phyloP scores from a whole-genome alignment of 1,140 invertebrate genomes.

The Trichoplusia ni region DNA sequence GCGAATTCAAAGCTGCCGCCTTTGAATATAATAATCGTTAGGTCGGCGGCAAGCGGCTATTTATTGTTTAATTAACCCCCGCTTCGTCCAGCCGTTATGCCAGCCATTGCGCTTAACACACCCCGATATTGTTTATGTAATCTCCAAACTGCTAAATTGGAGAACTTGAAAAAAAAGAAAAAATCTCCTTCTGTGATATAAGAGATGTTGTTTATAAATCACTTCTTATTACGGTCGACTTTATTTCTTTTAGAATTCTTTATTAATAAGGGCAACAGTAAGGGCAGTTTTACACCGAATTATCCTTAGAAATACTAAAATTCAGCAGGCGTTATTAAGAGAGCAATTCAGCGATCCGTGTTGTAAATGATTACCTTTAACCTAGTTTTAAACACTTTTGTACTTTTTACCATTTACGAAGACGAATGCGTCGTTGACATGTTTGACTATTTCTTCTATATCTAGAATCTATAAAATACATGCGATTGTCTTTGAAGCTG shows the following conservation, averaged over 20 bases:
- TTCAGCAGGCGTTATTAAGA: too few relatives aligned
- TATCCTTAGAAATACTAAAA: too few relatives aligned
- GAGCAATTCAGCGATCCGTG: too few relatives aligned
- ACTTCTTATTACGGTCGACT: background rate
- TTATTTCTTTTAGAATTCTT: background rate
- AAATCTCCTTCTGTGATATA: conserved; percentile 22
- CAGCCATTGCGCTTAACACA: conserved; percentile 47
- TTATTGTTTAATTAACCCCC: conserved; percentile 79
- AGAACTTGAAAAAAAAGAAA: conserved; percentile 58
- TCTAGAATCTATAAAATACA: too few relatives aligned
- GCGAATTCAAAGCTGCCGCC: conserved; percentile 75
- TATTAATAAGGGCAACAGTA: too few relatives aligned
- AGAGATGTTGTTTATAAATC: conserved; percentile 31
- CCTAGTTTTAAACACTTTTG: too few relatives aligned
- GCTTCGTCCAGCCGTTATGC: conserved; percentile 46
- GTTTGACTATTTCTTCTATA: too few relatives aligned
- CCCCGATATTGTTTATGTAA: conserved; percentile 66
- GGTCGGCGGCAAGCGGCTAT: conserved; percentile 54
- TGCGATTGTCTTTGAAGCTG: too few relatives aligned
- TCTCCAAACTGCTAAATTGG: conserved; percentile 53
- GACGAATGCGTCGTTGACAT: too few relatives aligned
- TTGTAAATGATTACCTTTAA: too few relatives aligned
- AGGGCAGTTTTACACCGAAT: too few relatives aligned
- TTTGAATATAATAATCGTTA: conserved; percentile 79
- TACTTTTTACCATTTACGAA: too few relatives aligned